Percentiles rank a stretch among this genome's conserved stretches.
These are phyloP conservation scores for Caenorhabditis wallacei DNA, from an alignment of 2,888 invertebrate species.

Conservation along the genomic window DNA sequence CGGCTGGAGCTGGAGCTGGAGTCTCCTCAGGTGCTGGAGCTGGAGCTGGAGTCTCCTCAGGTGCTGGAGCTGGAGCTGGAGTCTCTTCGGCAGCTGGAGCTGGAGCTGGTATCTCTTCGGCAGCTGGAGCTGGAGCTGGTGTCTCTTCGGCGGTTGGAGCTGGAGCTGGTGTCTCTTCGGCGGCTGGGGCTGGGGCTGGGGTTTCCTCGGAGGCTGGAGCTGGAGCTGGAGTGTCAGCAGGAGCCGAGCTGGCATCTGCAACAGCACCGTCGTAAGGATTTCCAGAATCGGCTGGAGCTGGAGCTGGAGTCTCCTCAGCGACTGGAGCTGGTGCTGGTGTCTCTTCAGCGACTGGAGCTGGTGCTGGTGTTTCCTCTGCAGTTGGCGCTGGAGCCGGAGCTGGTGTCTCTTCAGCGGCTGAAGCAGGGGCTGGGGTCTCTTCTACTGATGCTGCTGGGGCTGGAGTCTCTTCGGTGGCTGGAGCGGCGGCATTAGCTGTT, in stretches of 20 bases:
- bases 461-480: constrained; percentile 45
- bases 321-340: constrained; percentile 30
- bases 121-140: constrained; percentile 37
- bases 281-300: constrained; percentile 34
- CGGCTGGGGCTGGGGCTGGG: constrained; percentile 15
- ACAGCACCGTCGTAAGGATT: too few species aligned
- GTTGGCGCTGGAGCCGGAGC: constrained; percentile 15
- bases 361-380: not conserved
- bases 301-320: constrained; percentile 4
- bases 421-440: constrained; percentile 10
- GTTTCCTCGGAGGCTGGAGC: constrained; percentile 9
- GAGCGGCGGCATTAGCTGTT: constrained; percentile 32
- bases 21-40: constrained; percentile 28
- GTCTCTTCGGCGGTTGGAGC: constrained; percentile 38
- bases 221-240: constrained; percentile 1
- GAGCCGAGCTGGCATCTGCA: too few species aligned
- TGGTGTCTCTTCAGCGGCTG: constrained; percentile 6
- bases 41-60: not conserved
- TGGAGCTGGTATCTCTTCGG: constrained; percentile 19
- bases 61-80: constrained; percentile 15
- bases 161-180: constrained; percentile 24
- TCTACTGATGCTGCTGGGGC: constrained; percentile 12
- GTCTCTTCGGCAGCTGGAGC: constrained; percentile 25
- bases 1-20: constrained; percentile 5
- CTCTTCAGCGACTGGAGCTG: constrained; percentile 18